Base-by-base conservation (phyloP, 2,888 invertebrate species). In the Nymphalis c-album region DNA sequence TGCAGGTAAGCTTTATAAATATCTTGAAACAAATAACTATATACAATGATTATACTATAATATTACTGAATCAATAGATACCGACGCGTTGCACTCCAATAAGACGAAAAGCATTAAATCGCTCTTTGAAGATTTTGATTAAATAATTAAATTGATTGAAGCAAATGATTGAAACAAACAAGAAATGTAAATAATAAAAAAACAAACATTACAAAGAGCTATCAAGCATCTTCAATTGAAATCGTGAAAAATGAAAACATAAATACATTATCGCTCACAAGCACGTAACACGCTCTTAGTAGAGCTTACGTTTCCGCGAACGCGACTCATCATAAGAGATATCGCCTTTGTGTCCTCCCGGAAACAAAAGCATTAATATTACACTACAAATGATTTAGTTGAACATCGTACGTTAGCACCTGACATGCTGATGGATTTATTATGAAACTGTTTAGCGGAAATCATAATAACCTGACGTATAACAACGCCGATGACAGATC, bases 341-440 rank as follows among this genome's bases (percentile, higher is more conserved):
- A 40, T 59, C 51, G 60, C 40, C 66, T 66, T 48, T 48, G 59
- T 59, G 63, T 57, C 63, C 63, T 65, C 62, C 59, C 61, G 62
- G 61, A 61, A 65, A 62, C 46, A 60, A 46, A 46, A 50, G 47
- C 50, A 47, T 65, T 69, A 60, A 66, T 48, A 66, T 47, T 51
- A 53, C 47, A 50, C 67, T 70, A 64, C 64, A 62, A 63, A 69
- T 67, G 70, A 70, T 70, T 64, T 68, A 64, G 64, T 50, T 7
- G 13, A 57, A 7, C 26, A 55, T 18, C 57, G 57, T 35, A 60
- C 67, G 67, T 61, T 51, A 61, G 58, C 66, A 69, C 66, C 59
- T 61, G 67, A 60, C 47, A 50, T n/a, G 45, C 51, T 67, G 70
- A 70, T 51, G 70, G 60, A 70, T 70, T 70, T 70, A 70, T 70